These are phyloP conservation scores for Bombus huntii DNA, from an alignment of 1,140 invertebrate genomes.

Conservation along the genomic window DNA sequence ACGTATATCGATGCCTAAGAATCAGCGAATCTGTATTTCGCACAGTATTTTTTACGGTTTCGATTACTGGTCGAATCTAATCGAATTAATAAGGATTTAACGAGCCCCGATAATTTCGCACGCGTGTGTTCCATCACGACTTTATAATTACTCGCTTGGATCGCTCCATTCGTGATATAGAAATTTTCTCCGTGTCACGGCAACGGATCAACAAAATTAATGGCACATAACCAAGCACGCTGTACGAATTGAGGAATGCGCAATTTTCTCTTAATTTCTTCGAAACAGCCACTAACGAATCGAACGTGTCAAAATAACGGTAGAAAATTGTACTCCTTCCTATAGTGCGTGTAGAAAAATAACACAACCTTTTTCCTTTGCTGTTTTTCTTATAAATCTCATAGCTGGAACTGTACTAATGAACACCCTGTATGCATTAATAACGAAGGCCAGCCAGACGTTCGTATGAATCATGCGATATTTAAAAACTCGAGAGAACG, in stretches of 20 bases:
- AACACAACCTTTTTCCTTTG: too few species aligned
- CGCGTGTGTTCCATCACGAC: slow-evolving; percentile 1
- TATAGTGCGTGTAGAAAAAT: too few species aligned
- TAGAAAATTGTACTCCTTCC: neutral
- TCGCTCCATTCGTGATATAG: slow-evolving; percentile 35
- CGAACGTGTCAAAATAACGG: neutral
- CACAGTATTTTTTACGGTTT: too few species aligned
- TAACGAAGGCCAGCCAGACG: neutral
- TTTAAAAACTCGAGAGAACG: neutral
- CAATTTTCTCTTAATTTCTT: slow-evolving; percentile 28
- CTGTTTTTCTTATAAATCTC: neutral
- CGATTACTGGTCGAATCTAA: neutral
- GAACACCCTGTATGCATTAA: neutral
- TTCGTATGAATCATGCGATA: neutral
- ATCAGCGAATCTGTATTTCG: too few species aligned
- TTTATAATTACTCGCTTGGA: slow-evolving; percentile 46
- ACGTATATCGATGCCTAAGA: neutral
- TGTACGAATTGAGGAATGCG: neutral
- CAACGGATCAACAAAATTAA: slow-evolving; percentile 36
- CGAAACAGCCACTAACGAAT: neutral
- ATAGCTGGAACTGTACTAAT: neutral
- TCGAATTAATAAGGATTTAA: slow-evolving; percentile 17
- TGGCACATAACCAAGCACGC: slow-evolving; percentile 32
- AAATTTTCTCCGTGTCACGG: slow-evolving; percentile 27
- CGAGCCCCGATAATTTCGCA: slow-evolving; percentile 14